A percentile compares a stretch with the other conserved stretches of the same genome.
These are phyloP conservation scores for Fragum whitleyi DNA, from an alignment of 2,888 invertebrate genomes.

Conservation along the genomic window DNA sequence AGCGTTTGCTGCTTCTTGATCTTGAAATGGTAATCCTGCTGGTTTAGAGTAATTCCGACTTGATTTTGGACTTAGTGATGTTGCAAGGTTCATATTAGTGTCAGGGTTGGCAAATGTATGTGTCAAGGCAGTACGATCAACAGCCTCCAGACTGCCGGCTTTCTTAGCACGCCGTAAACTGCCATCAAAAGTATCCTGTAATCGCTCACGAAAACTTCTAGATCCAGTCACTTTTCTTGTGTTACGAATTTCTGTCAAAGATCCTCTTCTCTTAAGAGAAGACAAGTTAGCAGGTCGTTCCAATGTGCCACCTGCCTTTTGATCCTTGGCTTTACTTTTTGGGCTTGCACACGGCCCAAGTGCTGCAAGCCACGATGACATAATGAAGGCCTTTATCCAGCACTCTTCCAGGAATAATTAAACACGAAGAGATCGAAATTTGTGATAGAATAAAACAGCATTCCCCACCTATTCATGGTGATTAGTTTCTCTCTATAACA, in stretches of 20 bases:
- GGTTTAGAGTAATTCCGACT: constrained; percentile 38
- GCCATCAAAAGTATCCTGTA: constrained; percentile 64
- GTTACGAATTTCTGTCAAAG: constrained; percentile 60
- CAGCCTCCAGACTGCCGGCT: constrained; percentile 62
- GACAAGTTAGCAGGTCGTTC: constrained; percentile 47
- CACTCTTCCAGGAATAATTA: constrained; percentile 9
- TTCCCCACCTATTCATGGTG: constrained; percentile 16
- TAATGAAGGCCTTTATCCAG: constrained; percentile 26
- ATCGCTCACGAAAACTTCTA: constrained; percentile 63
- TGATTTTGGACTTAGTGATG: constrained; percentile 58
- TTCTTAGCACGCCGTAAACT: constrained; percentile 60
- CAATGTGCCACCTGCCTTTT: constrained; percentile 33
- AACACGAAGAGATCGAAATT: not conserved
- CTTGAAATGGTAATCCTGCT: constrained; percentile 13
- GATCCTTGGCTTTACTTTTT: constrained; percentile 61
- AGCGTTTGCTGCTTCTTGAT: constrained; percentile 28
- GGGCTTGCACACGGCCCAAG: constrained; percentile 66
- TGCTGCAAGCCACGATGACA: constrained; percentile 65
- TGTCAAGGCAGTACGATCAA: constrained; percentile 32
- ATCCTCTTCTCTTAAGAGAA: constrained; percentile 61
- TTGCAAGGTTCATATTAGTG: constrained; percentile 67
- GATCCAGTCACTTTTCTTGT: constrained; percentile 58
- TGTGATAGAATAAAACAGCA: constrained; percentile 1
- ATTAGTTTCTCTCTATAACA: constrained; percentile 8
- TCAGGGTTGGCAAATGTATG: constrained; percentile 59